Conservation (phyloP, 2,888 invertebrate genomes). For the Gymnoscelis rufifasciata region DNA sequence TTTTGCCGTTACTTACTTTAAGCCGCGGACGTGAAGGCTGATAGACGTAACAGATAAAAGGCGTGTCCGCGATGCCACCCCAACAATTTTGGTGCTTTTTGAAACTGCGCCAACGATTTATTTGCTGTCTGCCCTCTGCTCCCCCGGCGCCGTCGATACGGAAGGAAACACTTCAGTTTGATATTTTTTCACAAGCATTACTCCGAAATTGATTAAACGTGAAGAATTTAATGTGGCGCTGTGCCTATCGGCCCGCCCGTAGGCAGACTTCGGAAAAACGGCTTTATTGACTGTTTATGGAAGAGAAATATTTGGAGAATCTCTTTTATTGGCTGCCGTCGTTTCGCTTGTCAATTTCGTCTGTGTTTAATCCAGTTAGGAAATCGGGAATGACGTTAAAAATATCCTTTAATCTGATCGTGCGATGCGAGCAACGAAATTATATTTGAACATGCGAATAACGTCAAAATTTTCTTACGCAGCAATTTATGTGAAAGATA, state of each 20-base stretch:
- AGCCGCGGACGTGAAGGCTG: constrained; percentile 50
- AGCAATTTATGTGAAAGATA: neutral
- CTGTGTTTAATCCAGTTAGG: constrained; percentile 41
- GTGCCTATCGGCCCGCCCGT: constrained; percentile 48
- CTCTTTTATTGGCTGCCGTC: constrained; percentile 53
- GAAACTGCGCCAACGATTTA: constrained; percentile 72
- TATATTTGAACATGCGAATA: neutral
- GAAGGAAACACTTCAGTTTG: constrained; percentile 59
- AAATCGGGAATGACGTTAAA: constrained; percentile 35
- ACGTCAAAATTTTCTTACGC: constrained; percentile 3
- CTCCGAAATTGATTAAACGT: constrained; percentile 66
- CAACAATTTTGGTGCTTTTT: constrained; percentile 67
- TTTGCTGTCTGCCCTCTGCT: constrained; percentile 59
- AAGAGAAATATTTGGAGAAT: constrained; percentile 56
- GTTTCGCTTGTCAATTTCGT: constrained; percentile 51
- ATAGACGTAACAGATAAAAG: constrained; percentile 76
- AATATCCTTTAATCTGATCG: constrained; percentile 13
- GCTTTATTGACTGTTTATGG: constrained; percentile 57
- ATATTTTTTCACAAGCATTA: constrained; percentile 53
- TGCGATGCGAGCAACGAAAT: constrained; percentile 10
- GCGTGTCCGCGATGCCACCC: constrained; percentile 63
- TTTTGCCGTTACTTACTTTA: constrained; percentile 60
- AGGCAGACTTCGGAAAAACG: constrained; percentile 53
- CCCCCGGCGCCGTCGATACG: constrained; percentile 52
- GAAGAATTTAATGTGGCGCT: constrained; percentile 68